Evolutionary conservation across 1,140 invertebrate genomes (phyloP), one percentile per base, ranked within the genome.

Genomic region (Bombus balteatus): DNA sequence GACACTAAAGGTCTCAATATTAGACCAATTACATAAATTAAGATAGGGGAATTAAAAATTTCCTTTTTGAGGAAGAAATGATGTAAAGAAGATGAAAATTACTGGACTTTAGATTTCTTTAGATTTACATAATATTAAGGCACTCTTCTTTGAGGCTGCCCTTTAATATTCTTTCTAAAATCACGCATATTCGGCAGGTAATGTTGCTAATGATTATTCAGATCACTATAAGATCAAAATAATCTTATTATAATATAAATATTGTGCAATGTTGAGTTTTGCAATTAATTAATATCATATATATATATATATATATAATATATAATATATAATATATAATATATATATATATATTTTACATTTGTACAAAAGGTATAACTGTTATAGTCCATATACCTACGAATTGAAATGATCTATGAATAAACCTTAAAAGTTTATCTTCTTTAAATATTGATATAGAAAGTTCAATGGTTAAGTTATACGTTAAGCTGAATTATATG

Each of bases 141-240:
- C 89, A 90, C 89, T 90, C 82, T 79, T 72, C 53, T 81, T 74
- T 82, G 89, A 87, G 74, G 83, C 80, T 76, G 83, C 74, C 28
- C n/a, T 84, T 53, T 83, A 73, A 84, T 80, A 62, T 47, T 39
- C 57, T 81, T 75, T 81, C 10, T 65, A 47, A 87, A 78, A 72
- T 83, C 47, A 73, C 28, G 25, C 39, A 47, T 78, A 32, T 85
- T 87, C 57, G 43, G 66, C 66, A 89, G 77, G 72, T 28, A 76
- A 83, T 80, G 43, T 81, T 89, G 10, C 57, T 82, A 72, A 71
- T n/a, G 41, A n/a, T 34, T 53, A 77, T 43, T 47, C 4, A 43
- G n/a, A 32, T 70, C 3, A 3, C 34, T 65, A 9, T 75, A 82
- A 81, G 25, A 73, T 65, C 28, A 74, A 65, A 74, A 74, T 1